Evolutionary conservation across 2,888 invertebrate genomes (phyloP), one percentile per base, ranked within the genome.

Genomic region (Polyommatus icarus): DNA sequence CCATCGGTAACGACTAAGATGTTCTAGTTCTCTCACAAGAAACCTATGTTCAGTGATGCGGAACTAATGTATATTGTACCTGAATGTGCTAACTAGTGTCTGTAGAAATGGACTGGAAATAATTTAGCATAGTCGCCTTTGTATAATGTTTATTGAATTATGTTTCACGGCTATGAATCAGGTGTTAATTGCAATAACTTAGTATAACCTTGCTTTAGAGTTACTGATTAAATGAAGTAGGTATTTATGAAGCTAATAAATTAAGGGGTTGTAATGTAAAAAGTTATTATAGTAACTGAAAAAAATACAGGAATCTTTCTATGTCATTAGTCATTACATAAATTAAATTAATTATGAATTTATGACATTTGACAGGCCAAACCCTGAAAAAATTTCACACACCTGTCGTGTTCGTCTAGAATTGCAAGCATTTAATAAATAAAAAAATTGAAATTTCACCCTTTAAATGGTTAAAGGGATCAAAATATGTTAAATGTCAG

Each of bases 31-130:
- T 54, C 5, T 18, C 8, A 54, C 54, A 75, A 75, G 75, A 75
- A 75, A 75, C 54, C 75, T 75, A 24, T 75, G 54, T 29, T 24
- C 8, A 76, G 50, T 71, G 46, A 78, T 77, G 76, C 24, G 77
- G 75, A 78, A 76, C 76, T 80, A 80, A 80, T 78, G 78, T 61
- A 72, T 76, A 76, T 36, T 59, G 20, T 78, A 79, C 79, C 79
- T 79, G 78, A 79, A 78, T 76, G 77, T 78, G 75, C 54, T 75
- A 75, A 75, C 75, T 75, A 54, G 75, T 24, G 75, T 0, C 54
- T 75, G 75, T 59, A 77, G 76, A 79, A 80, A 80, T 79, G 78
- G 78, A 71, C 73, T 76, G 80, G 80, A 79, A 80, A 73, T 79
- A 79, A 79, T 73, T 75, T 32, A 75, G 18, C 24, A 18, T 18